Evolutionary conservation across 2,113 vertebrate genomes (phyloP).

Genomic region (Hippocampus comes): DNA sequence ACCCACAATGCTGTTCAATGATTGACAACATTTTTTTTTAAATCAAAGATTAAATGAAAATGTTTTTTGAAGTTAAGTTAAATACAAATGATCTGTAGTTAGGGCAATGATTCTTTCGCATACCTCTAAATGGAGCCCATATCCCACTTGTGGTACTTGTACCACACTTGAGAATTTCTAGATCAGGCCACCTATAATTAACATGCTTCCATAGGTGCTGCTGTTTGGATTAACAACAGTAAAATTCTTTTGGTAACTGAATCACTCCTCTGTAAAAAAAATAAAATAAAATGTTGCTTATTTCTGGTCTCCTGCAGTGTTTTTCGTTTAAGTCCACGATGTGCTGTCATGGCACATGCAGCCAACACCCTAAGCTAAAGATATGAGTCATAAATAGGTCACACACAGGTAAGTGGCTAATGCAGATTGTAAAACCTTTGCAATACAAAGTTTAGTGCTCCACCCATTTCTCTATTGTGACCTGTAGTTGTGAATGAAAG

Average conservation of each 20-base stretch:
- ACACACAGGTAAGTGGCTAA: slow-evolving; percentile 33
- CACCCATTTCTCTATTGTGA: slow-evolving; percentile 38
- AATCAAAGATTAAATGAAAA: too few species aligned
- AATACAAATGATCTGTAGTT: too few species aligned
- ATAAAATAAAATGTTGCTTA: background rate
- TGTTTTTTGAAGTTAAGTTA: too few species aligned
- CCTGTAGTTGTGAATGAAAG: slow-evolving; percentile 25
- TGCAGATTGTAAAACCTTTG: slow-evolving; percentile 40
- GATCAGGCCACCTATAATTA: background rate
- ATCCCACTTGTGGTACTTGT: too few species aligned
- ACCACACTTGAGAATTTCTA: background rate
- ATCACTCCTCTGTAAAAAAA: background rate
- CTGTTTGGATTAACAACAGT: background rate
- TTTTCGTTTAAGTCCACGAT: slow-evolving; percentile 33
- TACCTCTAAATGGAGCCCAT: too few species aligned
- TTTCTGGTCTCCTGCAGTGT: slow-evolving; percentile 7
- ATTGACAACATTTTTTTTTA: too few species aligned
- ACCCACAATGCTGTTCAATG: background rate
- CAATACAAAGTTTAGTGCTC: slow-evolving; percentile 38
- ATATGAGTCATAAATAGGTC: slow-evolving; percentile 60
- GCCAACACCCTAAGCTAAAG: slow-evolving; percentile 56
- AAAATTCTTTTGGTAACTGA: too few species aligned
- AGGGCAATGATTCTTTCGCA: too few species aligned
- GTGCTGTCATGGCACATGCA: slow-evolving; percentile 34
- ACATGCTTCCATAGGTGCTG: background rate